These are phyloP conservation scores for Hypsibius dujardini DNA, from an alignment of 1,140 invertebrate genomes.

Conservation along the genomic window DNA sequence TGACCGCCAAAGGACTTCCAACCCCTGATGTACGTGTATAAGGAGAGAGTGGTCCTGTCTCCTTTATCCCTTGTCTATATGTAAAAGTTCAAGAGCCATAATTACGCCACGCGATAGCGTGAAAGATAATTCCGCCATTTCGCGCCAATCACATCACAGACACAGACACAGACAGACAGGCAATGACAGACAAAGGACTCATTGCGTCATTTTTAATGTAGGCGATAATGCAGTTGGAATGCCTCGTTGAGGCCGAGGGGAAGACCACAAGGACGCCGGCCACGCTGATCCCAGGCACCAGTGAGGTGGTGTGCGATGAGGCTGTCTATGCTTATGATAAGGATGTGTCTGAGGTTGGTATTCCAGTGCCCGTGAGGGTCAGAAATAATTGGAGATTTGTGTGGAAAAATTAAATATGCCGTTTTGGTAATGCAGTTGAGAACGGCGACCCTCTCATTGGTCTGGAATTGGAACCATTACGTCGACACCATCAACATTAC, in stretches of 20 bases:
- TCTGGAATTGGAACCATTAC: constrained; percentile 80
- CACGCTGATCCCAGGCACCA: constrained; percentile 53
- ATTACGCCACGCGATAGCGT: too few relatives aligned
- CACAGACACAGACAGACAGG: constrained; percentile 37
- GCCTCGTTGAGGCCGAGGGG: constrained; percentile 71
- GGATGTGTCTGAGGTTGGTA: background rate
- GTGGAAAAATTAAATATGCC: constrained; percentile 17
- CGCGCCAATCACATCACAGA: constrained; percentile 17
- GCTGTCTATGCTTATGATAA: constrained; percentile 38
- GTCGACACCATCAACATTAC: constrained; percentile 71
- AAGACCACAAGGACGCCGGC: constrained; percentile 71
- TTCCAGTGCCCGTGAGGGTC: too few relatives aligned
- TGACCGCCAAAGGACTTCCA: background rate
- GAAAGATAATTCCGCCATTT: too few relatives aligned
- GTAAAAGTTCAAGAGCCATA: too few relatives aligned
- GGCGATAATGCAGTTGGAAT: constrained; percentile 57
- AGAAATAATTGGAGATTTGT: constrained; percentile 16
- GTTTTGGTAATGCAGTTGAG: constrained; percentile 24
- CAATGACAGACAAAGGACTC: constrained; percentile 37
- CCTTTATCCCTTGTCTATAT: too few relatives aligned
- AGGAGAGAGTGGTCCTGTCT: too few relatives aligned
- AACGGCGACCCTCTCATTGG: constrained; percentile 58
- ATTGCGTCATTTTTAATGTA: constrained; percentile 10
- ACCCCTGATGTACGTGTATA: constrained; percentile 6
- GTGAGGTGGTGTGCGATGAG: constrained; percentile 69